These are phyloP conservation scores for Gorsachius goisagi DNA, from an alignment of 2,113 vertebrate species.

Conservation along the genomic window DNA sequence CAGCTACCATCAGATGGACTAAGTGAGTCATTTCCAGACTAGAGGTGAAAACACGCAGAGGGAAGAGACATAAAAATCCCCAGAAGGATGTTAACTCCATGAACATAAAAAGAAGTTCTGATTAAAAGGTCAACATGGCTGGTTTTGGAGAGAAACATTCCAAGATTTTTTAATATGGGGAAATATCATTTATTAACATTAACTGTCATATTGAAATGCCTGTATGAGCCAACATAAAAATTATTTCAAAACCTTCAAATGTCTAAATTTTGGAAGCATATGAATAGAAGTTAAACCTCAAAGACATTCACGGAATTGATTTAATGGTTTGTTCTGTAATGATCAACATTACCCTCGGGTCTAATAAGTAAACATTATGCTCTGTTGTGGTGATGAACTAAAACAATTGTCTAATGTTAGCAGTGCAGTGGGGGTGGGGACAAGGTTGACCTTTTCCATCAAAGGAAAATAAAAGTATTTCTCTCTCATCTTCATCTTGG, in stretches of 20 bases:
- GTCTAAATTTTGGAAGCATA: constrained; percentile 30
- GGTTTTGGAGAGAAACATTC: constrained; percentile 4
- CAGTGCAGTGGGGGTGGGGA: constrained; percentile 3
- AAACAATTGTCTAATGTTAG: constrained; percentile 64
- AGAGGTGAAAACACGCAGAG: constrained; percentile 53
- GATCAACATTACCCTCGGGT: constrained; percentile 62
- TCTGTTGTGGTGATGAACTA: constrained; percentile 65
- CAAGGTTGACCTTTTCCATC: constrained; percentile 58
- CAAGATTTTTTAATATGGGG: not conserved
- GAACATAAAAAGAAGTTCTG: constrained; percentile 41
- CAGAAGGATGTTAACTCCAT: constrained; percentile 52
- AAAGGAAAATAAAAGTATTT: constrained; percentile 37
- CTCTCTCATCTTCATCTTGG: constrained; percentile 37
- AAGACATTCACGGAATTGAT: constrained; percentile 64
- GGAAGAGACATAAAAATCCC: constrained; percentile 56
- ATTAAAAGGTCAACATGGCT: constrained; percentile 55
- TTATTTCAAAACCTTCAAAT: constrained; percentile 57
- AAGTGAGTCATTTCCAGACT: constrained; percentile 65
- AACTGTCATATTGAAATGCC: constrained; percentile 35
- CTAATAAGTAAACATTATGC: constrained; percentile 66
- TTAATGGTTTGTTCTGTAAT: constrained; percentile 67
- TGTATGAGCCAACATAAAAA: constrained; percentile 23
- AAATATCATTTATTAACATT: constrained; percentile 39
- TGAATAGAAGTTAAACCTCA: constrained; percentile 56
- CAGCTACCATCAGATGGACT: constrained; percentile 35